Evolutionary conservation across 2,888 invertebrate genomes (phyloP).

Genomic region (Acanthosepion lycidas): DNA sequence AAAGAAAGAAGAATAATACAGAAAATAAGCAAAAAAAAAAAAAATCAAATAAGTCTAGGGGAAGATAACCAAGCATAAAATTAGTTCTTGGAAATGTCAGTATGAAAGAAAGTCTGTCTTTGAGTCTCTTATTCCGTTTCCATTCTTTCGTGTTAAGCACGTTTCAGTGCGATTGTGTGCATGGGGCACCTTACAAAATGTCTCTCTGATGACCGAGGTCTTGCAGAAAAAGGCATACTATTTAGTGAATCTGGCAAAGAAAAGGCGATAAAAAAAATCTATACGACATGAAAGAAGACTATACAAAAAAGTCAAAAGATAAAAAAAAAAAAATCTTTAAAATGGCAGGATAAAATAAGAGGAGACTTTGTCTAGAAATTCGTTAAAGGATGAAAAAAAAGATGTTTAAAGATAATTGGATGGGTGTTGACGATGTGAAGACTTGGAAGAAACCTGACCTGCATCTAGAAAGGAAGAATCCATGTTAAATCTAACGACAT

Average conservation of each 20-base stretch:
- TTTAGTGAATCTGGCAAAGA: too few relatives aligned
- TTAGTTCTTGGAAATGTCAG: neutral
- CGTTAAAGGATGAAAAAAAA: too few relatives aligned
- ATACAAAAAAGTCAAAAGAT: too few relatives aligned
- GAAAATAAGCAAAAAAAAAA: too few relatives aligned
- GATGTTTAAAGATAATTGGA: too few relatives aligned
- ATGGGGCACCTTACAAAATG: neutral
- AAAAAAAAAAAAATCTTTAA: neutral
- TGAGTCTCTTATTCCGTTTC: neutral
- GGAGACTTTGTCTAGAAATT: too few relatives aligned
- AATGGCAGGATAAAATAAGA: neutral
- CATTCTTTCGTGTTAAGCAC: neutral
- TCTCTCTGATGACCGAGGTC: neutral
- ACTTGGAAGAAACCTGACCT: too few relatives aligned
- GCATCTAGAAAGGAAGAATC: too few relatives aligned
- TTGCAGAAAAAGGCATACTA: neutral
- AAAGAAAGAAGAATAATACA: neutral
- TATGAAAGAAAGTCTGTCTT: neutral
- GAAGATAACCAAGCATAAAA: constrained; percentile 4
- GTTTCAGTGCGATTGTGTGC: neutral
- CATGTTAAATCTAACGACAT: too few relatives aligned
- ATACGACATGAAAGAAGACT: neutral
- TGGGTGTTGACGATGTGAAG: too few relatives aligned
- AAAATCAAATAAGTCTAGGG: neutral
- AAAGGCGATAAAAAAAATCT: neutral